Conservation (phyloP, 2,888 invertebrate genomes). For the Catonia carolina region DNA sequence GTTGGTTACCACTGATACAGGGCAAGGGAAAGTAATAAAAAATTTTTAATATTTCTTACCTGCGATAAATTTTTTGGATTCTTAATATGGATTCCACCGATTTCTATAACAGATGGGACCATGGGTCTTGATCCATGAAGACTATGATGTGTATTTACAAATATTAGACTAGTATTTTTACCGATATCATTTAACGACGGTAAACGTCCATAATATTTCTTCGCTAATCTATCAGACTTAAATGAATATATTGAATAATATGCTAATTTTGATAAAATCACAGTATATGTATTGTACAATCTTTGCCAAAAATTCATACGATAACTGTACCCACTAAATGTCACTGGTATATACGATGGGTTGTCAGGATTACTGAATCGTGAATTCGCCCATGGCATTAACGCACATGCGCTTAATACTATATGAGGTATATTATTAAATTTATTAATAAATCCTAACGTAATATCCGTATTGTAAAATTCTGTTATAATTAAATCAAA, state of each 20-base stretch:
- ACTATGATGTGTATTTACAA: conserved; percentile 47
- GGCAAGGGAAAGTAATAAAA: too few relatives aligned
- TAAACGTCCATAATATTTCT: conserved; percentile 37
- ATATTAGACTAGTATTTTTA: conserved; percentile 44
- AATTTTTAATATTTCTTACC: neutral
- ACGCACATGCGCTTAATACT: conserved; percentile 40
- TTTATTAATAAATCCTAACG: conserved; percentile 27
- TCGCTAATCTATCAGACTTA: conserved; percentile 28
- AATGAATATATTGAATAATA: conserved; percentile 21
- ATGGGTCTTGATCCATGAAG: conserved; percentile 44
- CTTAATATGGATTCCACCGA: conserved; percentile 26
- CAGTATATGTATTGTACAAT: conserved; percentile 36
- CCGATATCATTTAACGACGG: conserved; percentile 42
- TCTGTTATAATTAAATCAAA: conserved; percentile 31
- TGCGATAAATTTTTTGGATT: too few relatives aligned
- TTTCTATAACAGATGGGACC: conserved; percentile 39
- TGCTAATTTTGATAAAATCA: conserved; percentile 28
- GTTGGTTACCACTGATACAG: too few relatives aligned
- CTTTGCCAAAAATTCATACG: conserved; percentile 45
- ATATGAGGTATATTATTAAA: conserved; percentile 45
- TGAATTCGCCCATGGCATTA: conserved; percentile 56
- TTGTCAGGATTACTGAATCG: conserved; percentile 53
- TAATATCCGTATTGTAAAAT: conserved; percentile 29
- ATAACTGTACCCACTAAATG: conserved; percentile 40
- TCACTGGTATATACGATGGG: conserved; percentile 51